Evolutionary conservation across 2,113 vertebrate species (phyloP).

Genomic region (Pithys albifrons): DNA sequence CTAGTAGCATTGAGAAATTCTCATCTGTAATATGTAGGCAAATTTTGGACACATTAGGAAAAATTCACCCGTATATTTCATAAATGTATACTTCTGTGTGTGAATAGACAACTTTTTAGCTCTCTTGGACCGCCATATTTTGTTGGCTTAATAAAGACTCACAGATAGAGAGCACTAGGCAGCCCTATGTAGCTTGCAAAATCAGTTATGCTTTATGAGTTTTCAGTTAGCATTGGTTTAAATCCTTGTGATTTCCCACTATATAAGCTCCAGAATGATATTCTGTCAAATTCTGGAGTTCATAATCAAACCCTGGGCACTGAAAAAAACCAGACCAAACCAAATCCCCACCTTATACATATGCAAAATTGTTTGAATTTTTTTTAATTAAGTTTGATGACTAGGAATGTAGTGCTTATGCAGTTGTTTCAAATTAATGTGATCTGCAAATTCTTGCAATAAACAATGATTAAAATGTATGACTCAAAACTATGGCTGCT

Average conservation of each 20-base stretch:
- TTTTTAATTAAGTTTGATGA: neutral
- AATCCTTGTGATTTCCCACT: neutral
- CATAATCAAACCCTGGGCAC: neutral
- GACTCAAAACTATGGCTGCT: neutral
- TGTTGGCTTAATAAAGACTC: neutral
- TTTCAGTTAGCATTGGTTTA: neutral
- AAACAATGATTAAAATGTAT: slow-evolving; percentile 30
- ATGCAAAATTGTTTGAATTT: neutral
- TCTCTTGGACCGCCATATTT: neutral
- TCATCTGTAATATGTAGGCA: neutral
- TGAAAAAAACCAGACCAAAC: neutral
- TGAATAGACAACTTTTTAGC: neutral
- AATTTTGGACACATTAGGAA: neutral
- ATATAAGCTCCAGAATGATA: neutral
- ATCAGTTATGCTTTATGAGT: neutral
- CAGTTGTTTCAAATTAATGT: neutral
- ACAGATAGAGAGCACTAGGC: neutral
- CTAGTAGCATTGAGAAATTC: neutral
- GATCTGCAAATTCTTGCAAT: neutral
- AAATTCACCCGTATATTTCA: neutral
- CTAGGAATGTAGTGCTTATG: neutral
- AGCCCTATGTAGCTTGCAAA: neutral
- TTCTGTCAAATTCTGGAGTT: neutral
- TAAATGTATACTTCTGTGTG: neutral
- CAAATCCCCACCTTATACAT: too few relatives aligned